These are phyloP conservation scores for Selenia dentaria DNA, from an alignment of 2,888 invertebrate genomes.

Conservation along the genomic window DNA sequence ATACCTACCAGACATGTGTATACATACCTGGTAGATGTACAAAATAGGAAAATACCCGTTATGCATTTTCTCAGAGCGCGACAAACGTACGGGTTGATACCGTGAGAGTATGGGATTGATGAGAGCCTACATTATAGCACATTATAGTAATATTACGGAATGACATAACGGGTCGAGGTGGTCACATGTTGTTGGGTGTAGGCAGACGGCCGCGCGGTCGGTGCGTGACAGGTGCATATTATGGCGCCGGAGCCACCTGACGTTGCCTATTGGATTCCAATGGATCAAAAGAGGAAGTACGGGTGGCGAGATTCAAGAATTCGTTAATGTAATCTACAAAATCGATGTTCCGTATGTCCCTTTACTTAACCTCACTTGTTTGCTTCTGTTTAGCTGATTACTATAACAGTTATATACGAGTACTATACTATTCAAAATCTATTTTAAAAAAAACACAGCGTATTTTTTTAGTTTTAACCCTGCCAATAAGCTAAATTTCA, in stretches of 20 bases:
- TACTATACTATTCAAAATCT: too few relatives aligned
- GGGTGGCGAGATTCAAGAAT: neutral
- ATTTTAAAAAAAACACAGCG: too few relatives aligned
- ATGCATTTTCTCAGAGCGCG: slow-evolving; percentile 52
- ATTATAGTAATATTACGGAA: slow-evolving; percentile 68
- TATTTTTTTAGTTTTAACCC: too few relatives aligned
- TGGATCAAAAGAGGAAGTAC: slow-evolving; percentile 37
- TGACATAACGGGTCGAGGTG: slow-evolving; percentile 70
- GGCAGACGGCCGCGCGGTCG: slow-evolving; percentile 14
- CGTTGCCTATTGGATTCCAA: slow-evolving; percentile 16
- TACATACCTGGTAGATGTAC: too few relatives aligned
- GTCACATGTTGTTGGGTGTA: slow-evolving; percentile 40
- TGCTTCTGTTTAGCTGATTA: too few relatives aligned
- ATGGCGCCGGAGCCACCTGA: slow-evolving; percentile 27
- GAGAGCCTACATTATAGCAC: slow-evolving; percentile 55
- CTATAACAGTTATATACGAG: too few relatives aligned
- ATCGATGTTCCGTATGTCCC: neutral
- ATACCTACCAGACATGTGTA: too few relatives aligned
- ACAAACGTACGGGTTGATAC: slow-evolving; percentile 59
- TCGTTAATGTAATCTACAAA: neutral
- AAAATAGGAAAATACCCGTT: slow-evolving; percentile 20
- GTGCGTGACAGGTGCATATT: slow-evolving; percentile 29
- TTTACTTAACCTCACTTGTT: too few relatives aligned
- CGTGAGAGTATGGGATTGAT: slow-evolving; percentile 69
- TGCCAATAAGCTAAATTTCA: too few relatives aligned